A percentile compares a stretch with the other conserved stretches of the same genome.
These are phyloP conservation scores for Pipra filicauda DNA, from an alignment of 2,113 vertebrate genomes.

Conservation along the genomic window DNA sequence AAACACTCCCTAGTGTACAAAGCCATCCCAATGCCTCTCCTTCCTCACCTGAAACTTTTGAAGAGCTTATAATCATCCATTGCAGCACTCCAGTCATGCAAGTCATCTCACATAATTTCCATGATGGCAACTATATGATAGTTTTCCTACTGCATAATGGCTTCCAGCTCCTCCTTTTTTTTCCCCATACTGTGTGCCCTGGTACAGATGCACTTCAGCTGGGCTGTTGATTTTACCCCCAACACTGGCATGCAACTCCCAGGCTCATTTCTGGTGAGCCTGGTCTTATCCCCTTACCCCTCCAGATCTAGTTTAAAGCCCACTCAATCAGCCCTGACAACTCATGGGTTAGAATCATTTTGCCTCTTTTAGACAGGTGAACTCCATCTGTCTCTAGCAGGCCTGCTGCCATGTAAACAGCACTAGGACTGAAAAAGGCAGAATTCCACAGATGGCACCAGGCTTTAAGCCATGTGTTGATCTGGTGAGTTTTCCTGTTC, in stretches of 20 bases:
- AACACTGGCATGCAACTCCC: not conserved
- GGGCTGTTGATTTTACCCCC: not conserved
- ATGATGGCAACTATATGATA: accelerated
- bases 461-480: not conserved
- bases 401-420: not conserved
- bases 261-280: not conserved
- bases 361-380: not conserved
- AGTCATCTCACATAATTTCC: accelerated
- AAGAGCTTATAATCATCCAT: not conserved
- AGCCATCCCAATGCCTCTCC: not conserved
- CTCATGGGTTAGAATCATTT: not conserved
- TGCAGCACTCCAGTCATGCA: not conserved
- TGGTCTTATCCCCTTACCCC: not conserved
- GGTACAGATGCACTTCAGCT: not conserved
- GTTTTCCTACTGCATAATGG: not conserved
- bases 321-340: not conserved
- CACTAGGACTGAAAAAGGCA: not conserved
- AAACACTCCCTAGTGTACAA: not conserved
- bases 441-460: not conserved
- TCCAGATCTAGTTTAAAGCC: not conserved
- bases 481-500: not conserved
- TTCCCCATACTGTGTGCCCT: not conserved
- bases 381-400: not conserved
- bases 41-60: not conserved
- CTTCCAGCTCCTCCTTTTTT: not conserved